Evolutionary conservation across 2,113 vertebrate genomes (phyloP).

Genomic region (Girardinichthys multiradiatus): DNA sequence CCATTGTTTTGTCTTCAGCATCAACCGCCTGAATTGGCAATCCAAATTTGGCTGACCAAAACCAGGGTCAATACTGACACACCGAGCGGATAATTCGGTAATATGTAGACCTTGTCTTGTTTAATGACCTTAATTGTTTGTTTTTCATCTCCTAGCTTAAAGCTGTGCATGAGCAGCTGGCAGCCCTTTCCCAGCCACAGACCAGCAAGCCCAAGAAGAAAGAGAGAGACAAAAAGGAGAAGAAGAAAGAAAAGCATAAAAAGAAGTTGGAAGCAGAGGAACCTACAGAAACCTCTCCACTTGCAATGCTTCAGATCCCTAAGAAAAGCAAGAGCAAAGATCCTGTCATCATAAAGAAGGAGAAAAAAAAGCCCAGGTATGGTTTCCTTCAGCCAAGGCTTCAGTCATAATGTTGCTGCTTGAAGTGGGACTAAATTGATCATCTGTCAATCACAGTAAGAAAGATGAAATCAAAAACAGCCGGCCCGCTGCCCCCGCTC

Average conservation of each 20-base stretch:
- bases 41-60: too few species aligned
- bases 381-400: background rate
- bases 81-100: background rate
- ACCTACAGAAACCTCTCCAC: slow-evolving; percentile 68
- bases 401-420: background rate
- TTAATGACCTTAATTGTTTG: slow-evolving; percentile 16
- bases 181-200: slow-evolving; percentile 92
- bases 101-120: background rate
- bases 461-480: slow-evolving; percentile 85
- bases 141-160: slow-evolving; percentile 83
- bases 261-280: slow-evolving; percentile 85
- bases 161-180: slow-evolving; percentile 94
- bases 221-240: slow-evolving; percentile 91
- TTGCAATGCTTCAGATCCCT: slow-evolving; percentile 56
- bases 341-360: slow-evolving; percentile 80
- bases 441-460: slow-evolving; percentile 75
- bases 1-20: too few species aligned
- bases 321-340: slow-evolving; percentile 78
- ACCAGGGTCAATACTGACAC: too few species aligned
- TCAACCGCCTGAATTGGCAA: background rate
- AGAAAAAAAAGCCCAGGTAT: slow-evolving; percentile 84
- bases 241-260: slow-evolving; percentile 86
- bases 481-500: slow-evolving; percentile 62
- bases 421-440: slow-evolving; percentile 24
- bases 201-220: slow-evolving; percentile 95